Evolutionary conservation across 2,888 invertebrate genomes (phyloP).

Genomic region (Ochlodes sylvanus): DNA sequence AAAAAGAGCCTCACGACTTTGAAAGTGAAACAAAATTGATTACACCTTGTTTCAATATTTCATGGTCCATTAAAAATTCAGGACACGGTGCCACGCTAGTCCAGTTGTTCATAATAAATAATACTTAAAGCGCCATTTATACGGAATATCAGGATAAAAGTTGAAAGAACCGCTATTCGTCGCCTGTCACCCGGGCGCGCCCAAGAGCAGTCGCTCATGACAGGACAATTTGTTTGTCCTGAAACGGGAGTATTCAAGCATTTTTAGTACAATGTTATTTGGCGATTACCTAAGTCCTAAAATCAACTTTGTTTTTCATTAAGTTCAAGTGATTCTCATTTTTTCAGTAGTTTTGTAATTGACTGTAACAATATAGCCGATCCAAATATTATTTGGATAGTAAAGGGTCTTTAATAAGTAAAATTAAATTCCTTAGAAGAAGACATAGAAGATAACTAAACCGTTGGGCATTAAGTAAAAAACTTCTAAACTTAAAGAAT

Average conservation of each 20-base stretch:
- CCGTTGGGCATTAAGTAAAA: no score
- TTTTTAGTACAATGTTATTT: not conserved
- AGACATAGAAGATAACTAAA: no score
- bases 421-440: no score
- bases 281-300: no score
- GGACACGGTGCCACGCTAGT: not conserved
- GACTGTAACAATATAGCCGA: no score
- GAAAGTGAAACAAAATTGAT: not conserved
- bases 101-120: conserved; percentile 11
- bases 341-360: no score
- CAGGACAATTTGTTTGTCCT: conserved; percentile 22
- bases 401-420: no score
- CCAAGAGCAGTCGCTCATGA: conserved; percentile 20
- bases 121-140: conserved; percentile 6
- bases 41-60: not conserved
- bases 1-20: not conserved
- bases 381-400: no score
- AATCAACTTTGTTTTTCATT: no score
- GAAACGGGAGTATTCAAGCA: conserved; percentile 6
- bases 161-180: conserved; percentile 13
- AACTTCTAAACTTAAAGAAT: no score
- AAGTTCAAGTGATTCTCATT: no score
- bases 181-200: conserved; percentile 22
- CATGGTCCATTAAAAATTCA: not conserved
- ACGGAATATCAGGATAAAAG: conserved; percentile 14